Conservation (phyloP, 1,140 invertebrate species). For the Heliconius hermathena region DNA sequence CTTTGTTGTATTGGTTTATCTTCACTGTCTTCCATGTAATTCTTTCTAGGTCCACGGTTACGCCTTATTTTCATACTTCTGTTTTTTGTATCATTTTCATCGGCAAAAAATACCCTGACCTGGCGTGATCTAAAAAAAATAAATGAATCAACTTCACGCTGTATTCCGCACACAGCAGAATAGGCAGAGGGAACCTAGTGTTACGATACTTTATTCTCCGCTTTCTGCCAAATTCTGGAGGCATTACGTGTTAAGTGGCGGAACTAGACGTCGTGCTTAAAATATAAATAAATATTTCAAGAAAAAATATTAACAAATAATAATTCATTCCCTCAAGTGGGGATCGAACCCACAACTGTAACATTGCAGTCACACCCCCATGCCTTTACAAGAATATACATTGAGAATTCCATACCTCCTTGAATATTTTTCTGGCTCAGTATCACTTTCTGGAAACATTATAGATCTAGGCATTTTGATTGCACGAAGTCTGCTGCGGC, state of each 20-base stretch:
- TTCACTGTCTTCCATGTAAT: slow-evolving; percentile 80
- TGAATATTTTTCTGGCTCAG: slow-evolving; percentile 80
- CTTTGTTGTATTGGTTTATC: slow-evolving; percentile 80
- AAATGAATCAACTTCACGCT: not conserved
- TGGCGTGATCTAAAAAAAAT: slow-evolving; percentile 66
- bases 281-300: too few species aligned
- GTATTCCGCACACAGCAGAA: too few species aligned
- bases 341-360: too few species aligned
- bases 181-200: too few species aligned
- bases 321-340: too few species aligned
- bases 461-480: slow-evolving; percentile 78
- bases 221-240: too few species aligned
- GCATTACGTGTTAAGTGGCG: too few species aligned
- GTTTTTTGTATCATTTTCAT: slow-evolving; percentile 68
- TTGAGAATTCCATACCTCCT: slow-evolving; percentile 59
- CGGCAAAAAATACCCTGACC: slow-evolving; percentile 78
- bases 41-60: slow-evolving; percentile 71
- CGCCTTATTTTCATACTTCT: slow-evolving; percentile 65
- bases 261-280: too few species aligned
- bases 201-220: too few species aligned
- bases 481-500: slow-evolving; percentile 66
- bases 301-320: too few species aligned
- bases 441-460: slow-evolving; percentile 80
- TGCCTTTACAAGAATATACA: not conserved
- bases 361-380: too few species aligned